Evolutionary conservation across 2,113 vertebrate genomes (phyloP).

Genomic region (Spilogale gracilis): DNA sequence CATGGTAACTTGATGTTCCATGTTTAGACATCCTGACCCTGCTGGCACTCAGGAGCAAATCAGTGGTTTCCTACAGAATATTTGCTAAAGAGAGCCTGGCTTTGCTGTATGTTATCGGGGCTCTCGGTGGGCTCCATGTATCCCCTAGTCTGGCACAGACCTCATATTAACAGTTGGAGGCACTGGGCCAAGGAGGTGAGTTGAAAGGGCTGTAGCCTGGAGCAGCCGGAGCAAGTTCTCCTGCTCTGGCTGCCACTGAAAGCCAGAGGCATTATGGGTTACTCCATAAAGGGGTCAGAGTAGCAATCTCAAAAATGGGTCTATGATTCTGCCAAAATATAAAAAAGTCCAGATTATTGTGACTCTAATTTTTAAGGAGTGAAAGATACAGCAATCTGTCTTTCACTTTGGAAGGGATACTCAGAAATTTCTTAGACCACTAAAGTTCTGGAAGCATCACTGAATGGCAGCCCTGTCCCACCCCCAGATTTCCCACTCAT

Average conservation of each 20-base stretch:
- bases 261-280: not conserved
- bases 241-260: not conserved
- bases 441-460: not conserved
- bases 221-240: not conserved
- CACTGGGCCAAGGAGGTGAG: not conserved
- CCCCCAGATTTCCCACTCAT: not conserved
- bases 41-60: not conserved
- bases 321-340: not conserved
- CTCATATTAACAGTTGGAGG: not conserved
- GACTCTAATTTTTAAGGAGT: not conserved
- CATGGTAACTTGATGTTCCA: not conserved
- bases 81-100: slow-evolving; percentile 14
- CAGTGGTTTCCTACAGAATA: not conserved
- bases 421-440: not conserved
- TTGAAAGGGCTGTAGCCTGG: not conserved
- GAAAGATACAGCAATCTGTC: not conserved
- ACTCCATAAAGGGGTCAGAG: not conserved
- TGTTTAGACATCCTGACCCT: not conserved
- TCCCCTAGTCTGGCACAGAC: not conserved
- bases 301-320: not conserved
- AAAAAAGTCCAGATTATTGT: not conserved
- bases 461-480: not conserved
- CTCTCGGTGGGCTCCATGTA: not conserved
- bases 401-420: not conserved
- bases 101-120: not conserved